Evolutionary conservation across 2,113 vertebrate species (phyloP).

Genomic region (Poeciliopsis occidentalis): DNA sequence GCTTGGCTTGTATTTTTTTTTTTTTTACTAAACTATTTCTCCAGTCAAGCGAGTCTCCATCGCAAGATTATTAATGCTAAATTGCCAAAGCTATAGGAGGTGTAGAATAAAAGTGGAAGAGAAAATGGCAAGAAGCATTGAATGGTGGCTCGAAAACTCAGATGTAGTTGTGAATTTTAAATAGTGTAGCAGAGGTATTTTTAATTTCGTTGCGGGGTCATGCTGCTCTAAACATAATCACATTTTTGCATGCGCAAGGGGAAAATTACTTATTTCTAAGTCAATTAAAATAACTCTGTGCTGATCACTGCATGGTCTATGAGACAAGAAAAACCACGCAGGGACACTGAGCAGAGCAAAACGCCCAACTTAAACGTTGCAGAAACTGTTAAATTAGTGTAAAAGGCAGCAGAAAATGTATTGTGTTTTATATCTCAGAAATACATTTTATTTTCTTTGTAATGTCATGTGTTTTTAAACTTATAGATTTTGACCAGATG

Average conservation of each 20-base stretch:
- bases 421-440: background rate
- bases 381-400: constrained; percentile 25
- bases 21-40: constrained; percentile 55
- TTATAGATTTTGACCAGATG: constrained; percentile 8
- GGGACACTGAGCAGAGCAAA: too few species aligned
- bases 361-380: too few species aligned
- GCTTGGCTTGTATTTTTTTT: constrained; percentile 35
- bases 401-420: constrained; percentile 18
- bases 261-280: too few species aligned
- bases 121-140: constrained; percentile 43
- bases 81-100: constrained; percentile 54
- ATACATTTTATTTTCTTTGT: constrained; percentile 41
- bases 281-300: too few species aligned
- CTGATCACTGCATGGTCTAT: too few species aligned
- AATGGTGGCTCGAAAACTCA: constrained; percentile 59
- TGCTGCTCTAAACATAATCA: too few species aligned
- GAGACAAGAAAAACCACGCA: too few species aligned
- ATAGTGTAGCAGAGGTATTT: too few species aligned
- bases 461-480: background rate
- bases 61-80: constrained; percentile 56
- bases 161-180: constrained; percentile 50
- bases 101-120: constrained; percentile 31
- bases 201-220: too few species aligned
- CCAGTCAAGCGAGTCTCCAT: constrained; percentile 56
- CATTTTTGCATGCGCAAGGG: too few species aligned